A percentile compares a stretch with the other conserved stretches of the same genome.
Evolutionary conservation across 2,888 invertebrate genomes (phyloP).

Genomic region (Drepanosiphum platanoidis): DNA sequence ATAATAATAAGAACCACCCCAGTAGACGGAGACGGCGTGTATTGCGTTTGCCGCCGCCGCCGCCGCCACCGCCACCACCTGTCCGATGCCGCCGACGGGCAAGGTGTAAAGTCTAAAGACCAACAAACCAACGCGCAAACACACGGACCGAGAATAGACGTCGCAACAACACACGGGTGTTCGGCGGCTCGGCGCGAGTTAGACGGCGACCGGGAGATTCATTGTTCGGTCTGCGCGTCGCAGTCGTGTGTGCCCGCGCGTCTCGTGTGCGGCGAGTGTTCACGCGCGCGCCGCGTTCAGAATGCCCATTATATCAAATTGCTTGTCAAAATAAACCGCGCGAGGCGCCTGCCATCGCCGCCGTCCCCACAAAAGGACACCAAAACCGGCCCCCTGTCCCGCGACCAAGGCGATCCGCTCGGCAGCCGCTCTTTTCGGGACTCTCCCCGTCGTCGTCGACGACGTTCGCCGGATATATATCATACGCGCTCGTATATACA

Average conservation of each 20-base stretch:
- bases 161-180: background rate
- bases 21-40: background rate
- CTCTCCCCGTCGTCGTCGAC: background rate
- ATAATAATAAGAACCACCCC: slow-evolving; percentile 43
- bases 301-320: slow-evolving; percentile 58
- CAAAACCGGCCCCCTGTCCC: slow-evolving; percentile 21
- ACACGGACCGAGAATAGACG: background rate
- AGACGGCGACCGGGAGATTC: slow-evolving; percentile 13
- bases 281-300: slow-evolving; percentile 41
- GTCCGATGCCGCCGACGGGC: slow-evolving; percentile 15
- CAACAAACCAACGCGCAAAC: slow-evolving; percentile 27
- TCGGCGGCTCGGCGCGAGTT: background rate
- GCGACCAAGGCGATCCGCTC: too few species aligned
- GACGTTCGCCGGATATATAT: slow-evolving; percentile 6
- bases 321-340: slow-evolving; percentile 62
- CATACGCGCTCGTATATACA: background rate
- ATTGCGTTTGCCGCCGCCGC: background rate
- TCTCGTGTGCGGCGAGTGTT: background rate
- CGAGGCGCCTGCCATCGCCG: slow-evolving; percentile 44
- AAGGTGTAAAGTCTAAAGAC: slow-evolving; percentile 61
- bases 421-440: slow-evolving; percentile 14
- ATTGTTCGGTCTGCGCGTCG: slow-evolving; percentile 1
- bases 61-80: slow-evolving; percentile 32
- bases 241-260: background rate
- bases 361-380: slow-evolving; percentile 47